Evolutionary conservation across 1,140 invertebrate genomes (phyloP).

Genomic region (Plutomurus gul): DNA sequence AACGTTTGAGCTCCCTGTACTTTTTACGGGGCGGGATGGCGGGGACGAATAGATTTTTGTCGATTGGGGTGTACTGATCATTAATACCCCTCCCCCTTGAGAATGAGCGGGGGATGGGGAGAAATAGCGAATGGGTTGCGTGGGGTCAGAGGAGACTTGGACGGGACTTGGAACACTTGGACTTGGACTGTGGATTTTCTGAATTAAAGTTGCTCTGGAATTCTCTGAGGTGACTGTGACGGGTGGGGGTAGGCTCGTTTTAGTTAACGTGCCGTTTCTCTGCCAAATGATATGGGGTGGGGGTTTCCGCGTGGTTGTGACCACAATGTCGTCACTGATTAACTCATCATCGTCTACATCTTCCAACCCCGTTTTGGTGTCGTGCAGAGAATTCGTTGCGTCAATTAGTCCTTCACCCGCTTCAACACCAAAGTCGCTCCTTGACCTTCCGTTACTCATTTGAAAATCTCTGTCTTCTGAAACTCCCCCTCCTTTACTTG

Average conservation of each 20-base stretch:
- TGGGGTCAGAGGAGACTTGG: not conserved
- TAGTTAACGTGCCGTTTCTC: not conserved
- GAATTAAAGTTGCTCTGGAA: not conserved
- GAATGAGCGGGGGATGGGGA: no score
- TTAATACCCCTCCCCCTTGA: no score
- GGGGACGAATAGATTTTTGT: not conserved
- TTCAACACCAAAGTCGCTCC: not conserved
- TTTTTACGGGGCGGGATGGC: not conserved
- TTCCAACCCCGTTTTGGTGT: conserved; percentile 16
- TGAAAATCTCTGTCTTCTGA: not conserved
- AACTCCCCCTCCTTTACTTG: not conserved
- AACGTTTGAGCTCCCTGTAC: not conserved
- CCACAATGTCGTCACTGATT: not conserved
- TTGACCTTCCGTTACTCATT: conserved; percentile 30
- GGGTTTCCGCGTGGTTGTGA: not conserved
- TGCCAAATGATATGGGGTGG: not conserved
- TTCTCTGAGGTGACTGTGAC: not conserved
- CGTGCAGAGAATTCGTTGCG: conserved; percentile 31
- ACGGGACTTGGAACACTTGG: conserved; percentile 13
- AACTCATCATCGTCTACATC: not conserved
- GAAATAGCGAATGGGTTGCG: not conserved
- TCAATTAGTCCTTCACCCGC: conserved; percentile 29
- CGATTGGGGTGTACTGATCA: not conserved
- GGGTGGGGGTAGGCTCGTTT: not conserved
- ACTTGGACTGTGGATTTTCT: not conserved